A percentile compares a stretch with the other conserved stretches of the same genome.
Evolutionary conservation across 1,140 invertebrate species (phyloP).

Genomic region (Apis laboriosa): DNA sequence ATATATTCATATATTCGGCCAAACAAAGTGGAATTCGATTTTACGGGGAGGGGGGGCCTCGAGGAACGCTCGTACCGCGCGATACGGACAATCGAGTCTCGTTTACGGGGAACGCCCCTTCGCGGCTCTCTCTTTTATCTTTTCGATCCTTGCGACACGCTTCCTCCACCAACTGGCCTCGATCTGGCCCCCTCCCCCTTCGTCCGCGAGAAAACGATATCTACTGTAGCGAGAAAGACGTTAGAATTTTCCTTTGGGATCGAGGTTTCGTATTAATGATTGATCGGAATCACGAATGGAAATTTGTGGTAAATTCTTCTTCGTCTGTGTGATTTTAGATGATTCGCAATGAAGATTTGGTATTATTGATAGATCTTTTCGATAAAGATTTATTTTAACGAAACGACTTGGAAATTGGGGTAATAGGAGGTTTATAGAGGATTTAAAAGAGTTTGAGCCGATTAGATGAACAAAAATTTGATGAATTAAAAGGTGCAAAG

Average conservation of each 20-base stretch:
- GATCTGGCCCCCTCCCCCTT: neutral
- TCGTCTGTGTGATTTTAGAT: neutral
- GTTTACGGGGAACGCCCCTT: slow-evolving; percentile 61
- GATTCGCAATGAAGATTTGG: neutral
- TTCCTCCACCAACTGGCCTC: neutral
- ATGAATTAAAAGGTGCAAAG: neutral
- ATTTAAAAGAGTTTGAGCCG: neutral
- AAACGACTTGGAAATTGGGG: no score
- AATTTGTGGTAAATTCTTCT: no score
- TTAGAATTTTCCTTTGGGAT: no score
- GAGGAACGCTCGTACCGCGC: slow-evolving; percentile 53
- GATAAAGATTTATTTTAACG: no score
- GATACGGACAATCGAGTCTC: slow-evolving; percentile 67
- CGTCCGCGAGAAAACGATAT: neutral
- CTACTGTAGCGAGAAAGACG: no score
- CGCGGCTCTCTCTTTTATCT: slow-evolving; percentile 47
- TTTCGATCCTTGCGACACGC: slow-evolving; percentile 15
- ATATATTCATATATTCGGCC: slow-evolving; percentile 48
- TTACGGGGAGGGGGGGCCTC: slow-evolving; percentile 25
- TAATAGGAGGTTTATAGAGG: neutral
- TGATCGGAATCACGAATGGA: no score
- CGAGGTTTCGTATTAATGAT: no score
- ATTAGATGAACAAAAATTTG: neutral
- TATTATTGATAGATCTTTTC: neutral
- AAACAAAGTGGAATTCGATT: slow-evolving; percentile 69